Evolutionary conservation across 1,140 invertebrate genomes (phyloP).

Genomic region (Reticulitermes speratus): DNA sequence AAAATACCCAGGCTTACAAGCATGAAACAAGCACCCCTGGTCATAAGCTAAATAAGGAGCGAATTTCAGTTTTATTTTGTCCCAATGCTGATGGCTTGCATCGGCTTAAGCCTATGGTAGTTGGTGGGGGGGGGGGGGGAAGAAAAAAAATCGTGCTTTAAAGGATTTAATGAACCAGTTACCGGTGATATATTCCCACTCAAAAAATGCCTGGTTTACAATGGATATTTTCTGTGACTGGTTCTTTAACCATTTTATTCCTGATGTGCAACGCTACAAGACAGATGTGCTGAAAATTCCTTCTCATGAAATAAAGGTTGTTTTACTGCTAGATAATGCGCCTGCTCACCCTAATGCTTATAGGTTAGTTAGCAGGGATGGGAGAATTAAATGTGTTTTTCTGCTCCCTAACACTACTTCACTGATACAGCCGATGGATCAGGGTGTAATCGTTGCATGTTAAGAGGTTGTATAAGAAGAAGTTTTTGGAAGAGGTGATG

Average conservation of each 20-base stretch:
- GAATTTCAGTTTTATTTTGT: not conserved
- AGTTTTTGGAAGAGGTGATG: slow-evolving; percentile 8
- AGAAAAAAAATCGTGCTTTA: not conserved
- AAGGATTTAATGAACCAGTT: not conserved
- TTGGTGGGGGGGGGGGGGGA: not conserved
- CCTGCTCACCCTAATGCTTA: slow-evolving; percentile 6
- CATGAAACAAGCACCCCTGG: not conserved
- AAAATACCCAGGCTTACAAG: not conserved
- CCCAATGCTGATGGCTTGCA: not conserved
- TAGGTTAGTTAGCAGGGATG: not conserved
- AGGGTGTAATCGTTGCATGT: slow-evolving; percentile 3
- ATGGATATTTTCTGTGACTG: not conserved
- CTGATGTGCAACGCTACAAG: not conserved
- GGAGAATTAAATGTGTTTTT: not conserved
- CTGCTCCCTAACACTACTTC: slow-evolving; percentile 11
- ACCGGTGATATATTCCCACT: not conserved
- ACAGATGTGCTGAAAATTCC: too few species aligned
- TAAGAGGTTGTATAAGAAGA: slow-evolving; percentile 18
- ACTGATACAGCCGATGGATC: slow-evolving; percentile 22
- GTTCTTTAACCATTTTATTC: not conserved
- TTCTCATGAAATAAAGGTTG: not conserved
- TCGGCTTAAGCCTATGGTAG: not conserved
- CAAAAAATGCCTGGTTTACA: slow-evolving; percentile 21
- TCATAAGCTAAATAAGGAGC: not conserved
- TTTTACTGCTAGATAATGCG: not conserved